A percentile compares a stretch with the other conserved stretches of the same genome.
phyloP scores from a whole-genome alignment of 1,140 invertebrate species.

The Batillaria attramentaria region DNA sequence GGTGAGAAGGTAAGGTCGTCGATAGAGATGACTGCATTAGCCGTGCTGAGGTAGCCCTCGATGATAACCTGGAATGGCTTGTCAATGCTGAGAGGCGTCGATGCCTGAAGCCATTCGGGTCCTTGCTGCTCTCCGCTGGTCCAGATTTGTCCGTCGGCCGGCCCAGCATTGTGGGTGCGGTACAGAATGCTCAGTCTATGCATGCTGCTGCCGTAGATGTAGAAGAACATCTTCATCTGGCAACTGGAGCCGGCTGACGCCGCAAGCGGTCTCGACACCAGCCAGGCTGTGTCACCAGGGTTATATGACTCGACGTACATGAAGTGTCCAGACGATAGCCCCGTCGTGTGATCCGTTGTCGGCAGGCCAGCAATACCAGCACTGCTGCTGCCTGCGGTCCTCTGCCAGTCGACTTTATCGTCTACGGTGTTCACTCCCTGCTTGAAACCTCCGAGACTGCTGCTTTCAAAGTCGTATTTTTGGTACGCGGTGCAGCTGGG shows the following conservation, averaged over 20 bases:
- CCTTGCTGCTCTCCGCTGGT: constrained; percentile 52
- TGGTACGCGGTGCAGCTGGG: background rate
- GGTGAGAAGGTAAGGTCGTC: constrained; percentile 69
- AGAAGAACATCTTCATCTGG: constrained; percentile 59
- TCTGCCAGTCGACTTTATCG: constrained; percentile 62
- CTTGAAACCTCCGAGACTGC: constrained; percentile 42
- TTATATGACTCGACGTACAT: constrained; percentile 61
- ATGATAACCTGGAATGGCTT: constrained; percentile 61
- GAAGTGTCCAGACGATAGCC: constrained; percentile 62
- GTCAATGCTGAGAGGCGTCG: constrained; percentile 39
- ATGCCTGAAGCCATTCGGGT: constrained; percentile 53
- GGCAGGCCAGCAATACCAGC: constrained; percentile 46
- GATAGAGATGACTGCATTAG: constrained; percentile 64
- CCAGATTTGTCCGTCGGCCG: constrained; percentile 50
- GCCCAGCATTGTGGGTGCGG: constrained; percentile 54
- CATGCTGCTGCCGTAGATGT: constrained; percentile 66
- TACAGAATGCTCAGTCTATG: constrained; percentile 59
- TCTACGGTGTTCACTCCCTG: constrained; percentile 48
- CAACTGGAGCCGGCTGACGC: constrained; percentile 30
- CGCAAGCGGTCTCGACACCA: constrained; percentile 41
- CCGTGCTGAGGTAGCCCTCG: constrained; percentile 56
- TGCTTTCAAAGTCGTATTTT: constrained; percentile 53
- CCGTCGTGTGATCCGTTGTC: constrained; percentile 56
- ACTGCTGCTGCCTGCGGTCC: background rate
- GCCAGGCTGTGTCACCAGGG: constrained; percentile 55